phyloP scores from a whole-genome alignment of 2,888 invertebrate genomes.

The Dolichopus griseipennis region DNA sequence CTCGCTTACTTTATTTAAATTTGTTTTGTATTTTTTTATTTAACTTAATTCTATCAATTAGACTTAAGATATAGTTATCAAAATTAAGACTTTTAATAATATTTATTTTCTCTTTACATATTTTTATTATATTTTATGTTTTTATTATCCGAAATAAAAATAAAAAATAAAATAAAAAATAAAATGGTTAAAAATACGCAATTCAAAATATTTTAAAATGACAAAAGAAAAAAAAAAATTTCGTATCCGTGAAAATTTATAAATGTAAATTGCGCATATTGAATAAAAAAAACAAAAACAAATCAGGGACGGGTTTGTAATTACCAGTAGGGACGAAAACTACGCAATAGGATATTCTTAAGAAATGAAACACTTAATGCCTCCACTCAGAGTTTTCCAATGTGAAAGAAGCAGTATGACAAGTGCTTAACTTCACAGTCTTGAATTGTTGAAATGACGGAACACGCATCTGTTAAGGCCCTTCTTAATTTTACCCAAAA shows the following conservation, averaged over 20 bases:
- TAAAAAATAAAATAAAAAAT: background rate
- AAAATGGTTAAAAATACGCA: background rate
- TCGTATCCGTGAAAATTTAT: background rate
- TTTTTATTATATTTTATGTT: background rate
- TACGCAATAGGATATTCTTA: no score
- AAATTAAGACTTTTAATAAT: conserved; percentile 4
- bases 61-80: background rate
- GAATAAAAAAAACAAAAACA: no score
- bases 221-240: background rate
- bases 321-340: no score
- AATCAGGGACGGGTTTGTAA: no score
- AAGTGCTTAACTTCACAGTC: no score
- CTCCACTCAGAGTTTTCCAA: no score
- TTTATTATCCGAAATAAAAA: background rate
- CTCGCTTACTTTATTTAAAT: background rate
- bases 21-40: background rate
- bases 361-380: no score
- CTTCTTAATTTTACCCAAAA: no score
- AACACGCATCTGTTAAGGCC: no score
- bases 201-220: no score
- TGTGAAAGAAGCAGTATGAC: no score
- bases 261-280: background rate
- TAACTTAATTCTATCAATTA: background rate
- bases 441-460: no score
- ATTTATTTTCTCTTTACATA: background rate